Conservation (phyloP, 2,888 invertebrate genomes). For the Pseudococcus jackbeardsleyi region DNA sequence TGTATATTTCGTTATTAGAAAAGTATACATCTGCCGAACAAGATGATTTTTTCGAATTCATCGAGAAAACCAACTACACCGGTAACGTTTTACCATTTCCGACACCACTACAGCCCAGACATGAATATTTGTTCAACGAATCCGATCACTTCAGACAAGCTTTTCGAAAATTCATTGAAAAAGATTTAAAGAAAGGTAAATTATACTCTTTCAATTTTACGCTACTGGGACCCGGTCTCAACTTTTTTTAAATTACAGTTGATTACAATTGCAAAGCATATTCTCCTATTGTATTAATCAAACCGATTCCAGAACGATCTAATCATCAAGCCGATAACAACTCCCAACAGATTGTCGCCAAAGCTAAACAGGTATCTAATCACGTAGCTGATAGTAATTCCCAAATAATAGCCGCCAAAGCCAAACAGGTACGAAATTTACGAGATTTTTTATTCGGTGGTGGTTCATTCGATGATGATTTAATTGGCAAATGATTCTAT, state of each 20-base stretch:
- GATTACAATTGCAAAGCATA: slow-evolving; percentile 63
- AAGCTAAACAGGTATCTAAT: slow-evolving; percentile 80
- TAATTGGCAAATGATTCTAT: background rate
- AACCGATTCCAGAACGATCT: slow-evolving; percentile 27
- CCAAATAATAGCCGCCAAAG: slow-evolving; percentile 86
- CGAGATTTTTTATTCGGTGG: background rate
- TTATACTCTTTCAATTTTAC: background rate
- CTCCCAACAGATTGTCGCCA: slow-evolving; percentile 82
- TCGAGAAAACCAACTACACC: slow-evolving; percentile 45
- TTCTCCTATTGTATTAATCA: slow-evolving; percentile 29
- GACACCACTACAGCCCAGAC: slow-evolving; percentile 33
- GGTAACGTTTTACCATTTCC: slow-evolving; percentile 41
- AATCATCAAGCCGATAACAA: slow-evolving; percentile 60
- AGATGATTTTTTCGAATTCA: slow-evolving; percentile 56
- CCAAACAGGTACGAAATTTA: slow-evolving; percentile 77
- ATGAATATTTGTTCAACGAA: slow-evolving; percentile 20
- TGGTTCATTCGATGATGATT: slow-evolving; percentile 34
- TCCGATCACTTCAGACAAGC: slow-evolving; percentile 33
- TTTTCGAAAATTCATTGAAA: background rate
- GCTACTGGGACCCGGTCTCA: background rate
- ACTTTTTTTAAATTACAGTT: slow-evolving; percentile 15
- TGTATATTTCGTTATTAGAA: slow-evolving; percentile 40
- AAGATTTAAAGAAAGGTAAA: slow-evolving; percentile 52
- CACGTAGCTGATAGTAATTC: slow-evolving; percentile 61
- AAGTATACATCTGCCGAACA: slow-evolving; percentile 27